Evolutionary conservation across 2,113 vertebrate species (phyloP).

Genomic region (Labeo rohita): DNA sequence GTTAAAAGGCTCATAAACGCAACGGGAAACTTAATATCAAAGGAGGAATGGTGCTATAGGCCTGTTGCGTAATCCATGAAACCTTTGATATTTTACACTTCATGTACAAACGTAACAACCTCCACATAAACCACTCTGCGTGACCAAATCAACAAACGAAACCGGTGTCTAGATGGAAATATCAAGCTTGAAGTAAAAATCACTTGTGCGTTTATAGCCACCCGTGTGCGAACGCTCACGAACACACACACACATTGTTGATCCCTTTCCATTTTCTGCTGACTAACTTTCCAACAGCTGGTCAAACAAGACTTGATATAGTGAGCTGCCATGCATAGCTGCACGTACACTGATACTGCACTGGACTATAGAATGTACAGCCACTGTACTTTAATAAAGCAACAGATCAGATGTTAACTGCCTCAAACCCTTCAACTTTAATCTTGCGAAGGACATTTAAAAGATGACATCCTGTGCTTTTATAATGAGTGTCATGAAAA

Average conservation of each 20-base stretch:
- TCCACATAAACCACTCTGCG: neutral
- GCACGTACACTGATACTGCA: slow-evolving; percentile 27
- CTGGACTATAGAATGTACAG: neutral
- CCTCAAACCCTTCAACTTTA: neutral
- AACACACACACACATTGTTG: slow-evolving; percentile 8
- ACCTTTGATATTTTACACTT: neutral
- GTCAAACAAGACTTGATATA: slow-evolving; percentile 49
- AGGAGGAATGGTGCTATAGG: neutral
- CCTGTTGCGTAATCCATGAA: neutral
- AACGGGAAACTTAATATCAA: neutral
- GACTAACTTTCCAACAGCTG: slow-evolving; percentile 53
- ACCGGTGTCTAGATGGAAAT: neutral
- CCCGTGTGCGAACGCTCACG: neutral
- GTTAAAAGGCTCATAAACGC: neutral
- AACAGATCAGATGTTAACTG: neutral
- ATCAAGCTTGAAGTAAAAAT: neutral
- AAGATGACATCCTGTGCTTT: neutral
- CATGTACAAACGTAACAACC: neutral
- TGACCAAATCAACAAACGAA: neutral
- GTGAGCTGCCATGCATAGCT: neutral
- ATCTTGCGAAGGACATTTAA: neutral
- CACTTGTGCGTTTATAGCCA: neutral
- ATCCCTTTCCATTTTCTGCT: slow-evolving; percentile 13
- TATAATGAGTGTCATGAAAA: neutral
- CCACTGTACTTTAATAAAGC: neutral